phyloP scores from a whole-genome alignment of 2,113 vertebrate genomes.

The Antechinus stuartii region DNA sequence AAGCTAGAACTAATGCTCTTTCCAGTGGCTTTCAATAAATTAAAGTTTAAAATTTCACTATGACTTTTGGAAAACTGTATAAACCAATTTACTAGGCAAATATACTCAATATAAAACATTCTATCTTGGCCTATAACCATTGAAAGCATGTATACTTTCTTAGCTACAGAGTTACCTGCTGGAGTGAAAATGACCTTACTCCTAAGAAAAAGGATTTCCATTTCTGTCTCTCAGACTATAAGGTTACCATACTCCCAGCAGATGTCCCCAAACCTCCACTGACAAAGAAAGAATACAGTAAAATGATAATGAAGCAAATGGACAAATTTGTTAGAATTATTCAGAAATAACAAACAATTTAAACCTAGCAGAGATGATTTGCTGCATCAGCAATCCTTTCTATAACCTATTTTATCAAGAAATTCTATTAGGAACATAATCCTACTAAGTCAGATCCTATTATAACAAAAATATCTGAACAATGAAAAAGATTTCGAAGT shows the following conservation, averaged over 20 bases:
- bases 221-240: background rate
- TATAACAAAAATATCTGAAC: conserved; percentile 13
- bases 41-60: background rate
- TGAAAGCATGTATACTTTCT: background rate
- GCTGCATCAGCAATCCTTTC: conserved; percentile 45
- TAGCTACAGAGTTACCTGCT: background rate
- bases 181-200: background rate
- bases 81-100: background rate
- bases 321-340: conserved; percentile 40
- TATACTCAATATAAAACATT: background rate
- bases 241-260: background rate
- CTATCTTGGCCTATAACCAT: background rate
- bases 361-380: conserved; percentile 59
- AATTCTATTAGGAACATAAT: background rate
- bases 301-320: conserved; percentile 33
- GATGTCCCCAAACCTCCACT: background rate
- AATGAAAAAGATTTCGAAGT: background rate
- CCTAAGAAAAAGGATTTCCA: background rate
- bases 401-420: background rate
- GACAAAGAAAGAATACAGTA: background rate
- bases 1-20: background rate
- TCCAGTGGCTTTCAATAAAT: background rate
- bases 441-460: conserved; percentile 10
- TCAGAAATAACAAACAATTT: conserved; percentile 47
- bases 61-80: background rate